Evolutionary conservation across 2,888 invertebrate species (phyloP), one percentile per base, ranked within the genome.

Genomic region (Notodonta dromedarius): DNA sequence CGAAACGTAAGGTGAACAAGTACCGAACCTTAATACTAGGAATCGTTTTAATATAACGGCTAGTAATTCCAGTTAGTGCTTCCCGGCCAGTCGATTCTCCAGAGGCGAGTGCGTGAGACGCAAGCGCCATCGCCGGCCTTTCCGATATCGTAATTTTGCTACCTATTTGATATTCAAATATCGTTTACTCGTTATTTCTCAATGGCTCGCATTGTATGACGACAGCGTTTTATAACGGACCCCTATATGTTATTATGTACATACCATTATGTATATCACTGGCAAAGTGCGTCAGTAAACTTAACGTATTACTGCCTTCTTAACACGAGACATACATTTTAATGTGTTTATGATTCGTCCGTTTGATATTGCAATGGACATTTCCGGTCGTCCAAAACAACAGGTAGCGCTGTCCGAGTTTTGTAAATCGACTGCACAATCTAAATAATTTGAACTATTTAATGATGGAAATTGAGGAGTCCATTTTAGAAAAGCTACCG

Each of bases 1-100:
- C 77, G 63, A 58, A 69, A 69, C 76, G 67, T 79, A 63, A 56
- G 60, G 59, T 54, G 66, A 69, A 69, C 69, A 72, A 73, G 76
- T 81, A 78, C 71, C 72, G 67, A 72, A 73, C 57, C 63, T 70
- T 69, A 69, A 75, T 89, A 89, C 88, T 79, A 73, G 80, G 89
- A 89, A 90, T 83, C 84, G 85, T 84, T 87, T 87, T 86, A 86
- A 86, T 87, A 82, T 87, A 88, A 89, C 88, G 82, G 85, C 65
- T 73, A 68, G 78, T 86, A 84, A 82, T 89, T 90, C 88, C 85
- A 86, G 86, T 80, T 81, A 90, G 82, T 73, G 81, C 81, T 86
- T 87, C 83, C 88, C 83, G 81, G 80, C 70, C 80, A 77, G 72
- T 71, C 80, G 78, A 84, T 89, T 85, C 86, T 84, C 70, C 82